Evolutionary conservation across 2,797 vertebrate species (phyloP), one percentile per base, ranked within the genome.

Genomic region (Enteromius mattozi): DNA sequence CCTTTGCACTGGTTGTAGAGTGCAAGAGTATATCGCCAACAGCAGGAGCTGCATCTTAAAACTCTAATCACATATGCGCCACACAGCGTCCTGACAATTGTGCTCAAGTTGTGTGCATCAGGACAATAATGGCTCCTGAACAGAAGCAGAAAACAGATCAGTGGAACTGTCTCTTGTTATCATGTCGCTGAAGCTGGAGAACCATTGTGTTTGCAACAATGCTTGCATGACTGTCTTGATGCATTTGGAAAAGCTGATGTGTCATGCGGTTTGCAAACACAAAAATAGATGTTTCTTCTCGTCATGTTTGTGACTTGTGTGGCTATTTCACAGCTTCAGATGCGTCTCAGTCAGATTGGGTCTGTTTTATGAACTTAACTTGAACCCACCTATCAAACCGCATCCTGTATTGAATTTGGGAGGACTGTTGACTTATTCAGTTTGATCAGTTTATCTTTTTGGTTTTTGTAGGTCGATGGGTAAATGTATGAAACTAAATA

Each of bases 131-230:
- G 21, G 33, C 47, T 80, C 24, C 65, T 69, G 47, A 68, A 54
- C 40, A 63, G 70, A 82, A 82, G 80, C 69, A 82, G 40, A 74
- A n/a, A 74, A 47, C 81, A 75, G 56, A 68, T 80, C 78, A 80
- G 78, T 37, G 78, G 33, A 80, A 13, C 21, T 69, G 65, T 80
- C 65, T 69, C 65, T 68, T 68, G 45, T 69, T 68, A 80, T 80
- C 78, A 49, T 49, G 17, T 10, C 33, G 24, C 40, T 78, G 24
- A 63, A 78, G 40, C 59, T 78, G 24, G 76, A 78, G 56, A 63
- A 5, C 24, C 37, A 45, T 42, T 65, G 40, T 65, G 54, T 65
- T 33, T 12, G 59, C 42, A 79, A 79, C 42, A 79, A 63, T 17
- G 16, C 40, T 21, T 21, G 59, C 45, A 42, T 63, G 56, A 45